Base-by-base conservation (phyloP, 2,888 invertebrate genomes). In the Papilio elwesi region DNA sequence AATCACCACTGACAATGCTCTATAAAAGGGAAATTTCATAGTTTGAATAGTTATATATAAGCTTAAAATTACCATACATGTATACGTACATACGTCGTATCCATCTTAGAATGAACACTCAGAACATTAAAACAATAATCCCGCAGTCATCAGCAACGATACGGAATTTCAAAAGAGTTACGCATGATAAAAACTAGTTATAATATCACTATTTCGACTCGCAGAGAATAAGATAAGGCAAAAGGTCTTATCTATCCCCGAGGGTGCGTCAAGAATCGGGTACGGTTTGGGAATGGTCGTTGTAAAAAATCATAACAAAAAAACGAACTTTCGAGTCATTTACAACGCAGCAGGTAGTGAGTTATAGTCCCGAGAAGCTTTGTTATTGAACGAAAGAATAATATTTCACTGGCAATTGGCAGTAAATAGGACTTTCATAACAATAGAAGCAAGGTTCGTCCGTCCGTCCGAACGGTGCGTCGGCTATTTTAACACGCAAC, bases 151-250 rank as follows among this genome's bases (percentile, higher is more conserved):
- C 16, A 57, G 43, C 11, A 57, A 43, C 43, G 38, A 55, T 51
- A 70, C 47, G 38, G 53, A 71, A 67, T 16, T 12, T 36, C 9
- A 52, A 71, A 71, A 68, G 64, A 38, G 68, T 68, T 71, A 47
- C 48, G 11, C 10, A 26, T 62, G n/a, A 55, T 68, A 71, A 71
- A 79, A 78, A 76, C 76, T 75, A n/a, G 36, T n/a, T 15, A 26
- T 59, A 57, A 51, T 69, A 65, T n/a, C n/a, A n/a, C n/a, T n/a
- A n/a, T n/a, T n/a, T n/a, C n/a, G n/a, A n/a, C n/a, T n/a, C n/a
- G n/a, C n/a, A n/a, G n/a, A 72, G 78, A 89, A 88, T 91, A 90
- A 90, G 91, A 92, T 92, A 92, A 88, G 83, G 75, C 76, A 79
- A 80, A 76, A 84, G 78, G 79, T 79, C 84, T 87, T 91, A 89